Base-by-base conservation (phyloP, 2,888 invertebrate genomes). In the Miltochrista miniata region DNA sequence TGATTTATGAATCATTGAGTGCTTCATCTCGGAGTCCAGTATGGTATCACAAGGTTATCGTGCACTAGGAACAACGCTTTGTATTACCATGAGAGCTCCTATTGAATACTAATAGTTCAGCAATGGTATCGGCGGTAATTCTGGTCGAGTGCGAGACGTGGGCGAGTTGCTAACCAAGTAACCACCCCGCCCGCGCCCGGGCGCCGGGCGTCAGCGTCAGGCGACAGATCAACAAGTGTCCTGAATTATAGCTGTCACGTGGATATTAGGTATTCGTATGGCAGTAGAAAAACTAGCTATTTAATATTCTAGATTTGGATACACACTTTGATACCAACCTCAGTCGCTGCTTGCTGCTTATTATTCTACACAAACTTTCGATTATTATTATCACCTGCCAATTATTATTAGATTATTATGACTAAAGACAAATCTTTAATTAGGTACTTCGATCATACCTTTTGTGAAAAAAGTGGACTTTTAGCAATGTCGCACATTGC, bases 21-120 rank as follows among this genome's bases (percentile, higher is more conserved):
- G 44, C 44, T 51, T 47, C 49, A 59, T 52, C 44, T 61, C 44
- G 48, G 11, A 14, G 15, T 14, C 30, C 30, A 36, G 31, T 42
- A 37, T 38, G 37, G 42, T 3, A 13, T 14, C 41, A 52, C 76
- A 79, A 79, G 80, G 80, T 57, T 74, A 61, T 13, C 18, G 14
- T 36, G 47, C 70, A 69, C 59, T 57, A 66, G 58, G 68, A 67
- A 60, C 63, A 51, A 52, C 42, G 46, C 54, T 68, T 63, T 56
- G 64, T 73, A 72, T 37, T 49, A 29, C 31, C 43, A 41, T 45
- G 51, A 12, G 34, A 15, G 59, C 67, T 55, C 51, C 43, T 8
- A 39, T 45, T 60, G 76, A 74, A 81, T 81, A 67, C 59, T 56
- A 77, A 81, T 74, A 53, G 48, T 54, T 51, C 48, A 51, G 59